These are phyloP conservation scores for Pammene fasciana DNA, from an alignment of 2,888 invertebrate genomes.

Conservation along the genomic window DNA sequence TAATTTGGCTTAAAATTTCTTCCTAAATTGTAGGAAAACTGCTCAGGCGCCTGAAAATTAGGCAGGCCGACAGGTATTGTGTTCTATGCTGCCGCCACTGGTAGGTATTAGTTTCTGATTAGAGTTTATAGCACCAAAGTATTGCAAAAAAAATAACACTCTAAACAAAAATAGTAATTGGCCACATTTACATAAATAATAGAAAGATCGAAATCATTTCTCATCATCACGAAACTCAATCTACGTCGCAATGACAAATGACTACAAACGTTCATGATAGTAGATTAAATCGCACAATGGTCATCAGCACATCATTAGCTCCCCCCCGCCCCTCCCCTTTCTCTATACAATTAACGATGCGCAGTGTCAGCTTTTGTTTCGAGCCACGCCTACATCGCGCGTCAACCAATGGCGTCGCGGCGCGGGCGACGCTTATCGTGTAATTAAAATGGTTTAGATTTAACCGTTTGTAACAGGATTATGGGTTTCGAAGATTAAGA, in stretches of 20 bases:
- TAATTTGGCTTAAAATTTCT: too few species aligned
- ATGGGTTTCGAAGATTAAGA: constrained; percentile 7
- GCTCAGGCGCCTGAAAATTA: too few species aligned
- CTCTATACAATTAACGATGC: constrained; percentile 30
- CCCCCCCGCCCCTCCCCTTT: constrained; percentile 7
- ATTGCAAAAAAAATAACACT: background rate
- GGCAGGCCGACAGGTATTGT: too few species aligned
- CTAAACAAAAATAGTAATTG: background rate
- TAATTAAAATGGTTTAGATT: constrained; percentile 35
- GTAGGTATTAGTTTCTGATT: background rate
- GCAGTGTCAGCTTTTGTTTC: constrained; percentile 41
- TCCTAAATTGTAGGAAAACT: too few species aligned
- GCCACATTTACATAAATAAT: constrained; percentile 2
- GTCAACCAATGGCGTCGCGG: constrained; percentile 59
- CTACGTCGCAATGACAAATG: constrained; percentile 24
- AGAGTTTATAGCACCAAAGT: background rate
- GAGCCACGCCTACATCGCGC: constrained; percentile 52
- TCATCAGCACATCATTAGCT: constrained; percentile 32
- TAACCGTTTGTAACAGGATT: constrained; percentile 11
- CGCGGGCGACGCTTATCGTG: constrained; percentile 44
- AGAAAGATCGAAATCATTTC: constrained; percentile 23
- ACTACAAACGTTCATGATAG: constrained; percentile 12
- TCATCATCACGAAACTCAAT: constrained; percentile 18
- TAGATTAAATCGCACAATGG: constrained; percentile 34
- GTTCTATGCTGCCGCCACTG: too few species aligned